Evolutionary conservation across 23 tunicate species (phyloP), one percentile per base, ranked within the genome.

Genomic region (Diplosoma virens): DNA sequence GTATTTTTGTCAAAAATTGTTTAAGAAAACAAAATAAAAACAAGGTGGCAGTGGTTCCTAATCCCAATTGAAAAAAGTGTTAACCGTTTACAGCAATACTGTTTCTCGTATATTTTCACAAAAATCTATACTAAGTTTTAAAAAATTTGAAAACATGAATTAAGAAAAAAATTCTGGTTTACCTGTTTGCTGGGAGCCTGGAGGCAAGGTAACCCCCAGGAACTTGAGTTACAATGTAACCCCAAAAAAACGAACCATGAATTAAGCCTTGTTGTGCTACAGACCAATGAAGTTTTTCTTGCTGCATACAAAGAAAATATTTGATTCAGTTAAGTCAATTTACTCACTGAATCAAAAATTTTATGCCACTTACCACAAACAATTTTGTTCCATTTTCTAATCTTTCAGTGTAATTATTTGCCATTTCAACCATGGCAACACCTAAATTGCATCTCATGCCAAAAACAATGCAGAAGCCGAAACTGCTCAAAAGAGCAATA

Each of bases 401-500:
- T 18, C 64, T 77, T 33, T 77, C 79, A 21, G 97, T 80, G 77
- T 81, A 92, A 47, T 92, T 92, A 71, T 88, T 94, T 9, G 95
- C 87, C 90, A 94, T 88, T 30, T 81, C 80, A 1, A 88, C 89
- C 90, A 94, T 80, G 9, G 99, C 94, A 2, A 94, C 99, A 25
- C 99, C 99, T 1, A 94, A 83, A 58, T 94, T 94, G 79, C 99
- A 94, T 67, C 99, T 45, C 99, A 94, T 94, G 25, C 95, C 99
- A 75, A 94, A 94, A 2, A 91, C 85, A 6, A 94, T 75, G 77
- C 94, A 87, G 55, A 94, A 94, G 2, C 99, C 99, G 2, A 88
- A 33, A 18, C 87, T 81, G 46, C 92, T 92, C 41, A 85, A 37
- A 2, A 92, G 67, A 7, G 97, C 92, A 6, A 92, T 75, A 26